Evolutionary conservation across 2,888 invertebrate genomes (phyloP).

Genomic region (Rhamphomyia laevipes): DNA sequence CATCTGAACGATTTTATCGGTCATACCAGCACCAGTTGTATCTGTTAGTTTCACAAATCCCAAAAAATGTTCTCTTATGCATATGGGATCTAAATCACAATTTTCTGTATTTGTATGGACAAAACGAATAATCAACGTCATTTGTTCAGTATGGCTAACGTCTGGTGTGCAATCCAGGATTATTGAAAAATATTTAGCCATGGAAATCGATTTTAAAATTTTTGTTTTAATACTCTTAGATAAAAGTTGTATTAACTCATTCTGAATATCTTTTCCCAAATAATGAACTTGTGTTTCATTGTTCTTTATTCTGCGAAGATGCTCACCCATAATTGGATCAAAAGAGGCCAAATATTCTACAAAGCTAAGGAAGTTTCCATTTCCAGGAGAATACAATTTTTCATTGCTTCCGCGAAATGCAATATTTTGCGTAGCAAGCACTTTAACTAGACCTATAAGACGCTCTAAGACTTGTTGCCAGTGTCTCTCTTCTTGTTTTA

Average conservation of each 20-base stretch:
- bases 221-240: background rate
- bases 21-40: slow-evolving; percentile 6
- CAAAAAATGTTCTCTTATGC: background rate
- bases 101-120: background rate
- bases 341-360: no score
- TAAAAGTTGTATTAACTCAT: background rate
- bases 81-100: background rate
- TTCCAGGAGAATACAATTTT: slow-evolving; percentile 4
- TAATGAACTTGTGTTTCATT: background rate
- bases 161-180: background rate
- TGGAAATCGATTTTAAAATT: background rate
- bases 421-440: background rate
- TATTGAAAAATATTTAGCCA: slow-evolving; percentile 1
- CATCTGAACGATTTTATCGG: slow-evolving; percentile 6
- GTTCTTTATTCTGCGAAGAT: background rate
- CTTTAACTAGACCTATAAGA: background rate
- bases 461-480: background rate
- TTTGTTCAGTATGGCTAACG: background rate
- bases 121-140: background rate
- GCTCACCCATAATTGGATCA: slow-evolving; percentile 1
- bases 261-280: background rate
- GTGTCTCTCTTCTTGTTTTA: background rate
- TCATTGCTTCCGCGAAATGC: slow-evolving; percentile 6
- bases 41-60: slow-evolving; percentile 1
- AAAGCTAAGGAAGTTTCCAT: slow-evolving; percentile 9